phyloP scores from a whole-genome alignment of 2,797 vertebrate genomes.

The Potorous gilbertii region DNA sequence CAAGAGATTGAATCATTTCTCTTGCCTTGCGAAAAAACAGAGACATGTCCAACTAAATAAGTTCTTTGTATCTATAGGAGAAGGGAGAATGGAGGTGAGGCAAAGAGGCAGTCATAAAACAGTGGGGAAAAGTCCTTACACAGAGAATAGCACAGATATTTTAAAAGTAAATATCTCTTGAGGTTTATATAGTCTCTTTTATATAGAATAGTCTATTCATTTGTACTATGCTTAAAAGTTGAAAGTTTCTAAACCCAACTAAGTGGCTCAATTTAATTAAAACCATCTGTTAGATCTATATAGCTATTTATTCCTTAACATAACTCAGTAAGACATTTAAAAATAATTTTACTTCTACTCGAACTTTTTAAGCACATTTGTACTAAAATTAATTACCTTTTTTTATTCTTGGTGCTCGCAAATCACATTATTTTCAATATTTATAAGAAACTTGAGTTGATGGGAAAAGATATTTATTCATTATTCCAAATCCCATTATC shows the following conservation, averaged over 20 bases:
- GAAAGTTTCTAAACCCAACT: slow-evolving; percentile 16
- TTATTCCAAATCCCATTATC: slow-evolving; percentile 48
- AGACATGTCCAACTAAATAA: neutral
- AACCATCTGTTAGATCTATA: slow-evolving; percentile 35
- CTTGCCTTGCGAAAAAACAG: neutral
- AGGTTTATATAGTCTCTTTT: too few relatives aligned
- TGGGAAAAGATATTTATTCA: slow-evolving; percentile 29
- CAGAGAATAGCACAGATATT: neutral
- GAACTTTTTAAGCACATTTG: neutral
- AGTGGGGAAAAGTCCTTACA: neutral
- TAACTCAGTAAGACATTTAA: neutral
- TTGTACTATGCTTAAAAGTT: neutral
- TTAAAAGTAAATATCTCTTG: neutral
- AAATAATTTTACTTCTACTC: neutral
- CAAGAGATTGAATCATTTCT: neutral
- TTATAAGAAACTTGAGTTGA: neutral
- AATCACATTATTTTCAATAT: slow-evolving; percentile 10
- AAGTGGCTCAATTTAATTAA: neutral
- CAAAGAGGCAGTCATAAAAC: neutral
- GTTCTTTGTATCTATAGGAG: neutral
- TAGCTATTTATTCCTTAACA: neutral
- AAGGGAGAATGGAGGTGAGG: neutral
- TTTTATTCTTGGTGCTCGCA: slow-evolving; percentile 17
- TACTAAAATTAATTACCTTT: neutral
- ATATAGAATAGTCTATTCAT: neutral